Percentiles rank a stretch among this genome's conserved stretches.
phyloP scores from a whole-genome alignment of 2,888 invertebrate genomes.

The Eristalis tenax region DNA sequence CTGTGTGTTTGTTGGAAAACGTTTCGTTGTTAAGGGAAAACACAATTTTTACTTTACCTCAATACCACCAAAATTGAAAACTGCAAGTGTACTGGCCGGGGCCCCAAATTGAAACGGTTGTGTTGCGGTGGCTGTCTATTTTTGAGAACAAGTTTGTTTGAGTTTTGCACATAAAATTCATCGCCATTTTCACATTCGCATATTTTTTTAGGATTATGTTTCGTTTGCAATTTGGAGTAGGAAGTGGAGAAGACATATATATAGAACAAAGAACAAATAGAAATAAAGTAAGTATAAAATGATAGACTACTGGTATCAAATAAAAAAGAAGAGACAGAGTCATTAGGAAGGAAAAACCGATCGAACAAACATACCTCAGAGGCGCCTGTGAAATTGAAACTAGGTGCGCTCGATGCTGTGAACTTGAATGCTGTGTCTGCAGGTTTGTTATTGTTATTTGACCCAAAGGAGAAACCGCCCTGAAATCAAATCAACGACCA shows the following conservation, averaged over 20 bases:
- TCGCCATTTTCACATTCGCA: conserved; percentile 60
- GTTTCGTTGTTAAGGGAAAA: conserved; percentile 10
- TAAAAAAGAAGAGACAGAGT: neutral
- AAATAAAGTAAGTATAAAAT: conserved; percentile 30
- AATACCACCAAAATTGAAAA: conserved; percentile 77
- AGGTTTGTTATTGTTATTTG: conserved; percentile 69
- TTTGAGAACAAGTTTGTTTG: neutral
- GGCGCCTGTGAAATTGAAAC: conserved; percentile 78
- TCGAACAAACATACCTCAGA: conserved; percentile 60
- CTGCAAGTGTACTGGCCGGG: conserved; percentile 75
- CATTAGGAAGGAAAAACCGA: neutral
- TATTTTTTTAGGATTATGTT: conserved; percentile 46
- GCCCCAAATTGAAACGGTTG: conserved; percentile 78
- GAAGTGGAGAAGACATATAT: conserved; percentile 15
- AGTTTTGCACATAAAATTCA: conserved; percentile 26
- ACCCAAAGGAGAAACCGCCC: conserved; percentile 72
- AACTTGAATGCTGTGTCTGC: conserved; percentile 74
- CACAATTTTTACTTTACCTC: conserved; percentile 67
- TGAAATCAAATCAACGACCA: conserved; percentile 14
- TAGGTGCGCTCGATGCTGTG: conserved; percentile 68
- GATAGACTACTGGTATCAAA: neutral
- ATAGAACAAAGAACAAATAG: conserved; percentile 22
- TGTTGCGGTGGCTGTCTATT: conserved; percentile 72
- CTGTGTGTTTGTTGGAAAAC: conserved; percentile 9
- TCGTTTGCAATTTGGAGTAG: conserved; percentile 3